Percentiles rank a stretch among this genome's conserved stretches.
Conservation (phyloP, 2,888 invertebrate species). For the Sinohyriopsis cumingii region DNA sequence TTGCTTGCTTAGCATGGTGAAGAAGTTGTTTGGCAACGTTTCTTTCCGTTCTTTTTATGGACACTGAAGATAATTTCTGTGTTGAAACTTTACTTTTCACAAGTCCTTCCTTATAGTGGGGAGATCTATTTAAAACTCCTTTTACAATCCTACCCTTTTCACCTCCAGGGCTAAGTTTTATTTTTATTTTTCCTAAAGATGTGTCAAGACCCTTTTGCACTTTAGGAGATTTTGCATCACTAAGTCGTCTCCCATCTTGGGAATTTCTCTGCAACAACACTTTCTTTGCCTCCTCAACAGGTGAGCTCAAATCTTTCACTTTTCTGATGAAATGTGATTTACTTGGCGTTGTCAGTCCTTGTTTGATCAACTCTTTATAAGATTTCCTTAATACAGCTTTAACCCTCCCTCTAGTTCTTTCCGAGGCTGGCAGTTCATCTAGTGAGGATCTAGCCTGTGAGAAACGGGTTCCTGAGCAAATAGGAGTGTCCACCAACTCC, state of each 20-base stretch:
- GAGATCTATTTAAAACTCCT: too few relatives aligned
- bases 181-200: too few relatives aligned
- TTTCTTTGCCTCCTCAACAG: constrained; percentile 16
- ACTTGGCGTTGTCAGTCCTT: constrained; percentile 34
- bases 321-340: constrained; percentile 32
- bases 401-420: constrained; percentile 37
- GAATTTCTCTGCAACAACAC: neutral
- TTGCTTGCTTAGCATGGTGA: constrained; percentile 56
- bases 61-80: neutral
- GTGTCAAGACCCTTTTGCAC: too few relatives aligned
- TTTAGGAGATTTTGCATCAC: too few relatives aligned
- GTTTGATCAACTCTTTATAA: constrained; percentile 35
- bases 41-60: constrained; percentile 37
- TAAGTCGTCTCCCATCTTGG: too few relatives aligned
- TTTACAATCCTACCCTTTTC: too few relatives aligned
- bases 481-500: constrained; percentile 1
- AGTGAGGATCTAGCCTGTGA: constrained; percentile 22
- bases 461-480: constrained; percentile 24
- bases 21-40: constrained; percentile 55
- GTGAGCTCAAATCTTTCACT: constrained; percentile 19
- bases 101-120: neutral
- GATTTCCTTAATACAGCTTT: constrained; percentile 40
- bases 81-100: constrained; percentile 9
- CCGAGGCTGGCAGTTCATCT: constrained; percentile 31
- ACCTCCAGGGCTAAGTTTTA: too few relatives aligned